Percentiles rank a stretch among this genome's conserved stretches.
Conservation (phyloP, 2,113 vertebrate species). For the Gavialis gangeticus region DNA sequence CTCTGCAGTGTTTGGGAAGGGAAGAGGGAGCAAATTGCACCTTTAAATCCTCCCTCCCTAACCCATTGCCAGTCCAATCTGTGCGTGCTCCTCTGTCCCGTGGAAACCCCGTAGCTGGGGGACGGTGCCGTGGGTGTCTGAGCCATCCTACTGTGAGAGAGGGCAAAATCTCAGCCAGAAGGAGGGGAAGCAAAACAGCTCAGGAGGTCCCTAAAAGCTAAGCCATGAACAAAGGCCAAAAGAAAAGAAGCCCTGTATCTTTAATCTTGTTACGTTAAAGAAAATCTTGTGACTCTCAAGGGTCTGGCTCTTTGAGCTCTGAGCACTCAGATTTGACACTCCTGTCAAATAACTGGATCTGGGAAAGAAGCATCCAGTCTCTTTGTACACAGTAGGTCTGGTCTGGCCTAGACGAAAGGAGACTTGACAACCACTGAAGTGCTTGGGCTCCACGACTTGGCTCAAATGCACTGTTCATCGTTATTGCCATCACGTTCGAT, state of each 20-base stretch:
- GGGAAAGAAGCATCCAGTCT: too few species aligned
- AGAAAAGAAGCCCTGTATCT: too few species aligned
- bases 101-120: not conserved
- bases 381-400: too few species aligned
- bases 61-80: not conserved
- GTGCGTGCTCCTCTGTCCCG: not conserved
- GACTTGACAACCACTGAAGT: not conserved
- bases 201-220: too few species aligned
- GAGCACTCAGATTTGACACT: too few species aligned
- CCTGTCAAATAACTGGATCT: too few species aligned
- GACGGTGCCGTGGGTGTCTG: not conserved
- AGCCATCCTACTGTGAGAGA: not conserved
- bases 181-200: not conserved
- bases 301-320: too few species aligned
- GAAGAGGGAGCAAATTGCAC: not conserved
- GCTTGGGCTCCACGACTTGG: not conserved
- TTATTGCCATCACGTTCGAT: not conserved
- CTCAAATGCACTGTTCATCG: not conserved
- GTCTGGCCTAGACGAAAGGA: too few species aligned
- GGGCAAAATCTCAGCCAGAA: too few species aligned
- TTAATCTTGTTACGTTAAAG: too few species aligned
- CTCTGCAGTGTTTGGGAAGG: slow-evolving; percentile 3
- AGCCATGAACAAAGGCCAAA: too few species aligned
- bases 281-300: too few species aligned
- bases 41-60: not conserved